phyloP scores from a whole-genome alignment of 2,888 invertebrate genomes.

The Girardia tigrina region DNA sequence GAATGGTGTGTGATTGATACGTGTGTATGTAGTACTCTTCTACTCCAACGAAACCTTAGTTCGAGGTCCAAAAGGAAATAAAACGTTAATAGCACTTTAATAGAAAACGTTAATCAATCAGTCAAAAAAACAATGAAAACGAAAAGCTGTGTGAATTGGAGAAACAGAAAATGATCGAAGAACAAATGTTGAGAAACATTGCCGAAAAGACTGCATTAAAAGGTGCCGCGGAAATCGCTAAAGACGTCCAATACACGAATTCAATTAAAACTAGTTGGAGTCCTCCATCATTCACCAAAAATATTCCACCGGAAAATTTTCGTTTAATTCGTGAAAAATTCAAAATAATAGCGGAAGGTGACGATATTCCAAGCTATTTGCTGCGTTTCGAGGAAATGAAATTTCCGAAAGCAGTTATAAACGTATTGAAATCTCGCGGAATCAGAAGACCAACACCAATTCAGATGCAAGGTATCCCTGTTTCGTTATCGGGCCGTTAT shows the following conservation, averaged over 20 bases:
- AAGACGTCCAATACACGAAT: conserved; percentile 89
- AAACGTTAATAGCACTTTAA: too few relatives aligned
- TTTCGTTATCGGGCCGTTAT: conserved; percentile 82
- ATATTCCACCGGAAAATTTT: conserved; percentile 60
- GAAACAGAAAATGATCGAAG: conserved; percentile 66
- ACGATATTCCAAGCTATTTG: conserved; percentile 76
- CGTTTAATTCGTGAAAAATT: conserved; percentile 66
- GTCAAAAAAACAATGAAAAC: too few relatives aligned
- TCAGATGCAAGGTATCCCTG: conserved; percentile 91
- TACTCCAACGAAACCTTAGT: too few relatives aligned
- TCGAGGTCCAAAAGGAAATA: too few relatives aligned
- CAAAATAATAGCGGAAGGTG: conserved; percentile 81
- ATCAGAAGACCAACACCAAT: conserved; percentile 87
- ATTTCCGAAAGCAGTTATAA: conserved; percentile 71
- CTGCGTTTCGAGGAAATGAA: conserved; percentile 78
- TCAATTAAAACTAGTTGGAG: conserved; percentile 91
- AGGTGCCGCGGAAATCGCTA: conserved; percentile 94
- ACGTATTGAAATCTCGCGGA: conserved; percentile 64
- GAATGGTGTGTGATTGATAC: too few relatives aligned
- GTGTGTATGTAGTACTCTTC: too few relatives aligned
- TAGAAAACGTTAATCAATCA: too few relatives aligned
- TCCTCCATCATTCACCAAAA: conserved; percentile 66
- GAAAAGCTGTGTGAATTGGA: too few relatives aligned
- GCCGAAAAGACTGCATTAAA: conserved; percentile 84
- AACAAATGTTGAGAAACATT: conserved; percentile 86